Percentiles rank a stretch among this genome's conserved stretches.
Conservation (phyloP, 1,140 invertebrate genomes). For the Heterodera carotae region DNA sequence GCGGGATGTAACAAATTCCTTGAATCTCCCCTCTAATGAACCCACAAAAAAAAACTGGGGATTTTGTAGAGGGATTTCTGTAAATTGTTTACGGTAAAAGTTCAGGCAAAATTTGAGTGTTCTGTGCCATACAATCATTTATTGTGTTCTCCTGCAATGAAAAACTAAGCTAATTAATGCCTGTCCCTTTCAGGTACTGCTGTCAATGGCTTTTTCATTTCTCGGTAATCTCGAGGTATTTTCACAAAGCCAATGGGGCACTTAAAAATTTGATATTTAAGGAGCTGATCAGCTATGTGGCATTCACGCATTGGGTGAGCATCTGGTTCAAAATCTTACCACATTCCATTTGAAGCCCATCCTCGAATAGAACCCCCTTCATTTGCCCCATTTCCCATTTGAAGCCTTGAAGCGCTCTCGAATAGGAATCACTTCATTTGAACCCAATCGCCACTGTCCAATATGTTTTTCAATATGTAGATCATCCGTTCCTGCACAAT, state of each 20-base stretch:
- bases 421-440: too few relatives aligned
- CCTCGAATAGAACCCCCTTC: not conserved
- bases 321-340: too few relatives aligned
- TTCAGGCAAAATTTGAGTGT: too few relatives aligned
- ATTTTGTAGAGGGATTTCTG: too few relatives aligned
- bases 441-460: not conserved
- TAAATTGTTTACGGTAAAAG: too few relatives aligned
- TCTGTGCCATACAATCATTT: too few relatives aligned
- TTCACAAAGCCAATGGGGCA: not conserved
- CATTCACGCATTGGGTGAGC: constrained; percentile 45
- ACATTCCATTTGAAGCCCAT: not conserved
- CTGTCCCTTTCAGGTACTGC: constrained; percentile 17
- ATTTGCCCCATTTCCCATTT: not conserved
- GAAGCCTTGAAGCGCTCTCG: too few relatives aligned
- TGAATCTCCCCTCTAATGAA: too few relatives aligned
- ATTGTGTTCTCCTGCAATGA: too few relatives aligned
- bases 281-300: constrained; percentile 44
- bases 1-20: too few relatives aligned
- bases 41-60: too few relatives aligned
- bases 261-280: constrained; percentile 13
- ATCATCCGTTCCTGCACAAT: constrained; percentile 45
- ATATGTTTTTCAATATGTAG: constrained; percentile 16
- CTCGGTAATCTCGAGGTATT: constrained; percentile 39
- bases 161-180: not conserved
- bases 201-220: constrained; percentile 47